A percentile compares a stretch with the other conserved stretches of the same genome.
Evolutionary conservation across 2,113 vertebrate genomes (phyloP).

Genomic region (Eulemur macaco): DNA sequence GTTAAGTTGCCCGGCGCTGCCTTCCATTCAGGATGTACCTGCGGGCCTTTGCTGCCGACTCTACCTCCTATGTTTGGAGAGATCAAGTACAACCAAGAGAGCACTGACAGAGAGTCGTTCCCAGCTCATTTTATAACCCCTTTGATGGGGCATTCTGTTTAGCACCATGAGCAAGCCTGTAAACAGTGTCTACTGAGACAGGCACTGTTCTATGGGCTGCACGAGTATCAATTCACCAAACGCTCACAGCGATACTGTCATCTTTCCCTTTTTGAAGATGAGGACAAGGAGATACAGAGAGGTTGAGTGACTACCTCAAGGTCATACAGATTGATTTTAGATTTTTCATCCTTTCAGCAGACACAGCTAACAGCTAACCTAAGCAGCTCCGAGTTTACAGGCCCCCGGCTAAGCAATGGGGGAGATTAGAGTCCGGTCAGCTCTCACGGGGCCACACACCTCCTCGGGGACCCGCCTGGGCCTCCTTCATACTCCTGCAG

Average conservation of each 20-base stretch:
- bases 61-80: neutral
- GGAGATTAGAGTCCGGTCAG: neutral
- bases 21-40: neutral
- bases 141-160: neutral
- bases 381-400: neutral
- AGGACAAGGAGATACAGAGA: neutral
- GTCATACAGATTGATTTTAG: neutral
- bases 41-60: neutral
- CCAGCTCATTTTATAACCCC: neutral
- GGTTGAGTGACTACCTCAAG: neutral
- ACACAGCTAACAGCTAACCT: neutral
- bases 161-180: neutral
- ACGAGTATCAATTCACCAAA: neutral
- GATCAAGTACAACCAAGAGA: neutral
- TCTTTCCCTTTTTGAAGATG: neutral
- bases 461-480: neutral
- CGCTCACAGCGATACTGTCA: accelerated
- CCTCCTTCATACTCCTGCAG: neutral
- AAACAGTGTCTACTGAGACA: neutral
- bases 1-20: neutral
- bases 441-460: neutral
- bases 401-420: neutral
- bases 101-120: too few relatives aligned
- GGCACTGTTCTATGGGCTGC: too few relatives aligned
- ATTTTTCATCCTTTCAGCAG: neutral